Percentiles rank a stretch among this genome's conserved stretches.
phyloP scores from a whole-genome alignment of 2,113 vertebrate species.

The Nannospalax galili region DNA sequence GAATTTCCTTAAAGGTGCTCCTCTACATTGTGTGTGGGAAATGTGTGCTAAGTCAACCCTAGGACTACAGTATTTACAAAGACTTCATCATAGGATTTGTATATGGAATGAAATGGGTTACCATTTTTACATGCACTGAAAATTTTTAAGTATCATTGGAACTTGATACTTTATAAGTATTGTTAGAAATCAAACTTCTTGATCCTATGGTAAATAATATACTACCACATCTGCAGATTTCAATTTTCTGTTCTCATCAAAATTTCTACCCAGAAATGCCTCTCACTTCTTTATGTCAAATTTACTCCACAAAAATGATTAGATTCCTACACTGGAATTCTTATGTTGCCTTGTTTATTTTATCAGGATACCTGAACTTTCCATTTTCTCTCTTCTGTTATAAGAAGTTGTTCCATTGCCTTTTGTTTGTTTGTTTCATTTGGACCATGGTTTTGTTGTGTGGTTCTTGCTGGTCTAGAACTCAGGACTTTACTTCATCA shows the following conservation, averaged over 20 bases:
- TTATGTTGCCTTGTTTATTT: background rate
- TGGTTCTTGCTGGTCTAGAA: background rate
- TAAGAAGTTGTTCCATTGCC: background rate
- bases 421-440: background rate
- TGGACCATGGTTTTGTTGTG: background rate
- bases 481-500: background rate
- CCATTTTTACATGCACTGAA: background rate
- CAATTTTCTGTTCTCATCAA: background rate
- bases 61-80: background rate
- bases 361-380: background rate
- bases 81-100: background rate
- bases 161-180: background rate
- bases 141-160: constrained; percentile 24
- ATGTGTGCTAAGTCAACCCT: background rate
- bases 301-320: constrained; percentile 40
- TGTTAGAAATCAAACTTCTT: constrained; percentile 4
- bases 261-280: background rate
- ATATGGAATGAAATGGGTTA: constrained; percentile 20
- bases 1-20: background rate
- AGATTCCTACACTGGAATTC: background rate
- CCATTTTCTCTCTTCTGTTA: background rate
- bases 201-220: background rate
- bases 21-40: background rate
- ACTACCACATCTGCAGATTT: constrained; percentile 1
- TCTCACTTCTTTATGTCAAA: background rate